Conservation (phyloP, 37 sponge, comb jelly and placozoan genomes). For the Oopsacas minuta region DNA sequence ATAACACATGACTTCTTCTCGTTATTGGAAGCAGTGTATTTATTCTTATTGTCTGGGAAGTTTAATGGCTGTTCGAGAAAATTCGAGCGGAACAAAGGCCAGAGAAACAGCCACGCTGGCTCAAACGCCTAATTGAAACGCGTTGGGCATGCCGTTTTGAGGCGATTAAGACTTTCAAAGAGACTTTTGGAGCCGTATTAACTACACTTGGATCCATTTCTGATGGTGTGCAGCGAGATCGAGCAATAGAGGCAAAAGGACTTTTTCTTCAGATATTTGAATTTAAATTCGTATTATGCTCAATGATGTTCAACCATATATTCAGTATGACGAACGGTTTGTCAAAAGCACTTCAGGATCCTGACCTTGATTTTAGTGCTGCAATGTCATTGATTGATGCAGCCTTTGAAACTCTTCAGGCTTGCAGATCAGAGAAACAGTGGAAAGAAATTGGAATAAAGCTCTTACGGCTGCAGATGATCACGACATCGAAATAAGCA, state of each 20-base stretch:
- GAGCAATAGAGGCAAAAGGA: not conserved
- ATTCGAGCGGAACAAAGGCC: no score
- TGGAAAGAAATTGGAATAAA: not conserved
- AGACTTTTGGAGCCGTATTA: conserved; percentile 20
- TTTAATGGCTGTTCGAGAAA: not conserved
- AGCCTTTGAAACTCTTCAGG: not conserved
- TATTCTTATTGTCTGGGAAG: not conserved
- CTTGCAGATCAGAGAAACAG: not conserved
- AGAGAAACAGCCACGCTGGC: not conserved
- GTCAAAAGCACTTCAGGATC: conserved; percentile 26
- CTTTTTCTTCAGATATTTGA: not conserved
- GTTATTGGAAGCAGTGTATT: no score
- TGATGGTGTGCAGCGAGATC: not conserved
- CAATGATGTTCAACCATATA: conserved; percentile 29
- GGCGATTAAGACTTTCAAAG: not conserved
- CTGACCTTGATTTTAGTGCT: not conserved
- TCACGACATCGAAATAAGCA: not conserved
- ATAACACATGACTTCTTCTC: no score
- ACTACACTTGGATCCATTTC: not conserved
- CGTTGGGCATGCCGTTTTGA: not conserved
- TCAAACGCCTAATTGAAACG: not conserved
- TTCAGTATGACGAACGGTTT: conserved; percentile 49
- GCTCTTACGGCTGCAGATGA: not conserved
- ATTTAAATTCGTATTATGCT: conserved; percentile 25
- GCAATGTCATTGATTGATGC: not conserved